Percentiles rank a stretch among this genome's conserved stretches.
These are phyloP conservation scores for Hydrocynus forskahlii DNA, from an alignment of 2,797 vertebrate species.

Conservation along the genomic window DNA sequence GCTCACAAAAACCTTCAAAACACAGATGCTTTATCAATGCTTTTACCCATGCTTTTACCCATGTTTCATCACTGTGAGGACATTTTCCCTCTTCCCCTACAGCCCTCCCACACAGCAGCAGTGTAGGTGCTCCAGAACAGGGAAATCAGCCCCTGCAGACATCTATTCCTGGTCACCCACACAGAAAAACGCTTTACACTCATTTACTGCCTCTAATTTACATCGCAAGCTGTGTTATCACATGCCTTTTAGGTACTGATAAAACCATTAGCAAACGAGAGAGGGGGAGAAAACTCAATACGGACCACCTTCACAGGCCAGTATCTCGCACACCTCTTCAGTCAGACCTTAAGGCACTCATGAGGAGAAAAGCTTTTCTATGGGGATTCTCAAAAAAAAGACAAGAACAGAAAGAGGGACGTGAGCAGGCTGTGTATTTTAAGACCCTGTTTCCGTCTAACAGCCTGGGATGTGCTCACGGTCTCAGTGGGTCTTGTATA, in stretches of 20 bases:
- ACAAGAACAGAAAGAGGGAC: constrained; percentile 51
- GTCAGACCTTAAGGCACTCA: not conserved
- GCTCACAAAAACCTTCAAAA: not conserved
- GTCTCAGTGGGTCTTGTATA: constrained; percentile 2
- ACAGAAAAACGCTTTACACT: constrained; percentile 8
- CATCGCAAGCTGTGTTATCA: not conserved
- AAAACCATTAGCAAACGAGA: constrained; percentile 11
- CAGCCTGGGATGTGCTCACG: not conserved
- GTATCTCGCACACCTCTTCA: not conserved
- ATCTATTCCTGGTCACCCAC: constrained; percentile 11
- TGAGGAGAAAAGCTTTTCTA: constrained; percentile 50
- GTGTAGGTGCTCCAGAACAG: constrained; percentile 17
- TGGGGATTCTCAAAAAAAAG: constrained; percentile 18
- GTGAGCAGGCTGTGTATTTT: constrained; percentile 57
- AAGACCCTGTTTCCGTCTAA: not conserved
- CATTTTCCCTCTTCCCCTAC: not conserved
- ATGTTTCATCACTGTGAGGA: not conserved
- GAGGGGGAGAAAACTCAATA: not conserved
- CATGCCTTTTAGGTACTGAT: not conserved
- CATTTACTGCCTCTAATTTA: constrained; percentile 17
- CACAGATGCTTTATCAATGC: constrained; percentile 1
- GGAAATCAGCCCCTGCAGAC: not conserved
- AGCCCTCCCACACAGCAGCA: constrained; percentile 13
- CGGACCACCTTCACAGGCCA: not conserved
- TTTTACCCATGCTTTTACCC: too few relatives aligned